Evolutionary conservation across 2,113 vertebrate genomes (phyloP).

Genomic region (Rostratula benghalensis): DNA sequence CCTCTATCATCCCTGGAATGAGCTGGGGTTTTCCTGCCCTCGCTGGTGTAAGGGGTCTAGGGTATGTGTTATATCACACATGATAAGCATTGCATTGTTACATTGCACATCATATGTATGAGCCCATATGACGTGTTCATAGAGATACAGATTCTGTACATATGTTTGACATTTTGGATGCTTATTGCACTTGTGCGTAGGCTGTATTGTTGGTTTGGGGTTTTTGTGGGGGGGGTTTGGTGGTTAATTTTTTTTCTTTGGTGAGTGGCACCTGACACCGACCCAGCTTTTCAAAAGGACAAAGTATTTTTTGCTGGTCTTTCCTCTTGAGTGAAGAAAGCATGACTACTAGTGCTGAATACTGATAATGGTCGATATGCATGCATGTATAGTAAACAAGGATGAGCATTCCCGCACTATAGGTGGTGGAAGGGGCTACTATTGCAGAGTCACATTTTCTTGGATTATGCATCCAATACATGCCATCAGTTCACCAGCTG

Average conservation of each 20-base stretch:
- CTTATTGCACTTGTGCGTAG: background rate
- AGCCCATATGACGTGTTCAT: background rate
- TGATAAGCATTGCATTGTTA: background rate
- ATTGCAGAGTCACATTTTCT: background rate
- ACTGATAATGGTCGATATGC: background rate
- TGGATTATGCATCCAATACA: background rate
- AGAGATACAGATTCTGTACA: background rate
- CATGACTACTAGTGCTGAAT: background rate
- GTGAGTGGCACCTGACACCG: background rate
- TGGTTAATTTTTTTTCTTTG: background rate
- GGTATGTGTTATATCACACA: background rate
- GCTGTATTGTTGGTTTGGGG: background rate
- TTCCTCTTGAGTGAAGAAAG: background rate
- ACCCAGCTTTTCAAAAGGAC: background rate
- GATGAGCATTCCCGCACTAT: background rate
- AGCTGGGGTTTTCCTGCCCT: constrained; percentile 8
- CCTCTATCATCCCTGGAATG: background rate
- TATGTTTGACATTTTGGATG: background rate
- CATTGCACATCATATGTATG: background rate
- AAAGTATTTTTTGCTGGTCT: constrained; percentile 23
- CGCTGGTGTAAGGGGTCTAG: background rate
- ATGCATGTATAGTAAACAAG: constrained; percentile 20
- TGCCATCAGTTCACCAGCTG: background rate
- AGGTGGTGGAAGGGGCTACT: constrained; percentile 1
- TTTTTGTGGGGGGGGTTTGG: too few relatives aligned